A percentile compares a stretch with the other conserved stretches of the same genome.
Conservation (phyloP, 2,113 vertebrate species). For the Microcebus tavaratra region DNA sequence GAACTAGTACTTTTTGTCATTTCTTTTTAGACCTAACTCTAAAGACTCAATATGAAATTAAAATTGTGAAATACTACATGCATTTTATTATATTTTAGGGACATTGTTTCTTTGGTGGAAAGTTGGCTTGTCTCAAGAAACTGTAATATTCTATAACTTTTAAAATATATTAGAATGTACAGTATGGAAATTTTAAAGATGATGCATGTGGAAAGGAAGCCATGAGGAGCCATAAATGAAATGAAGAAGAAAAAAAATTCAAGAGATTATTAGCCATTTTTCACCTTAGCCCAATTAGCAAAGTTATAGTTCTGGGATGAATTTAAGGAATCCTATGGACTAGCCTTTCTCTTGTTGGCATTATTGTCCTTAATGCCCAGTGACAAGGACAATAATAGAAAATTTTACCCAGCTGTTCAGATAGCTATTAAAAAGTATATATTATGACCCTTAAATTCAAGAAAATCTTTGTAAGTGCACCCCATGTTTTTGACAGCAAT, state of each 20-base stretch:
- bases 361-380: background rate
- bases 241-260: background rate
- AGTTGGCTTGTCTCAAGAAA: background rate
- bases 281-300: background rate
- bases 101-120: background rate
- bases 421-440: background rate
- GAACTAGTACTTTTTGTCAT: constrained; percentile 37
- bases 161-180: background rate
- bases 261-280: constrained; percentile 12
- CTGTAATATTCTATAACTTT: background rate
- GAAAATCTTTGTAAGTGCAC: background rate
- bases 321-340: background rate
- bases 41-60: background rate
- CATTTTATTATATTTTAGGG: background rate
- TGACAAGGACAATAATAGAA: background rate
- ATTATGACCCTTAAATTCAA: background rate
- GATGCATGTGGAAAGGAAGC: background rate
- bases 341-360: background rate
- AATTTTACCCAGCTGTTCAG: background rate
- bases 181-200: background rate
- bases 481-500: background rate
- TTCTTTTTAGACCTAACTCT: background rate
- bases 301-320: constrained; percentile 10
- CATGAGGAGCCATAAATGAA: constrained; percentile 17
- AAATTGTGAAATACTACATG: background rate